Conservation (phyloP, 2,797 vertebrate genomes). For the Rhynchonycteris naso region DNA sequence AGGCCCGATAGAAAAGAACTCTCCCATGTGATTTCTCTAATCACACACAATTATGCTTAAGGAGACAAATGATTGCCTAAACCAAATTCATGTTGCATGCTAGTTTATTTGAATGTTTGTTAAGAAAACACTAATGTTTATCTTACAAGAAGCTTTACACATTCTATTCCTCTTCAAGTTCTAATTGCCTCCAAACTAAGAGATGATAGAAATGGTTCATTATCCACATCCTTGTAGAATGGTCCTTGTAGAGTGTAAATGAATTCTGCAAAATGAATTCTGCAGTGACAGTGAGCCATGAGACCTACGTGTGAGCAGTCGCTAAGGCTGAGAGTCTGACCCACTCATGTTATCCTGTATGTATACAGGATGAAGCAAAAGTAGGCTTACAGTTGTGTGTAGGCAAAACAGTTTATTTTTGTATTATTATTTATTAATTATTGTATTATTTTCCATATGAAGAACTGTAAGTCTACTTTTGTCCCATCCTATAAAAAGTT, state of each 20-base stretch:
- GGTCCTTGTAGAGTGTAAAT: background rate
- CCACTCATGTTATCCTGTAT: background rate
- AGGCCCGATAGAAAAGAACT: background rate
- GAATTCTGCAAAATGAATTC: background rate
- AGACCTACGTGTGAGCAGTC: background rate
- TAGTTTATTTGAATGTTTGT: background rate
- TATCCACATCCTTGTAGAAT: background rate
- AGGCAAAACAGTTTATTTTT: too few relatives aligned
- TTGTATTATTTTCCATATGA: too few relatives aligned
- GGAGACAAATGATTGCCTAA: background rate
- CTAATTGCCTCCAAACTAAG: background rate
- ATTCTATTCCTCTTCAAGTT: conserved; percentile 33
- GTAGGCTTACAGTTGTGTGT: too few relatives aligned
- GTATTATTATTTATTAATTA: too few relatives aligned
- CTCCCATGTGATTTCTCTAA: background rate
- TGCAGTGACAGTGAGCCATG: too few relatives aligned
- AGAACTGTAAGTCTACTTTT: too few relatives aligned
- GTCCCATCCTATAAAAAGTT: background rate
- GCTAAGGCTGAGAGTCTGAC: background rate
- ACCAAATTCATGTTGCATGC: background rate
- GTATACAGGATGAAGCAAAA: too few relatives aligned
- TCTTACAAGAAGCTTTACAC: background rate
- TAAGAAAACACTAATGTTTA: background rate
- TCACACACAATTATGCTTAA: background rate
- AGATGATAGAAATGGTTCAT: background rate